Base-by-base conservation (phyloP, 2,797 vertebrate genomes). In the Syngnathus rostellatus region DNA sequence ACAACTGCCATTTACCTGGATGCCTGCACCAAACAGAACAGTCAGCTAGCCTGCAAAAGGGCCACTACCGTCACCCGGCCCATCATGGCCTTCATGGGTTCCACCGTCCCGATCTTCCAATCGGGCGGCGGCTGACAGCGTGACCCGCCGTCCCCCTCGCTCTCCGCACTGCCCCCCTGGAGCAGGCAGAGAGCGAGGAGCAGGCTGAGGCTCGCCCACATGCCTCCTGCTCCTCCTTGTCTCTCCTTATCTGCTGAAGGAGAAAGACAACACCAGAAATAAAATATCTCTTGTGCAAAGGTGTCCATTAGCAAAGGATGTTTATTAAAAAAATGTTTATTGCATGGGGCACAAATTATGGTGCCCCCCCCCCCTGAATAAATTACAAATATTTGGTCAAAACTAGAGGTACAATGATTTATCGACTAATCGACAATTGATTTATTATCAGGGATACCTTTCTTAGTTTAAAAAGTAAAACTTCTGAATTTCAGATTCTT, bases 41-140 rank as follows among this genome's bases (percentile, higher is more conserved):
- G 86, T 95, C 96, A 98, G 91, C 93, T 98, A 66, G 96, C 95
- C 74, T 96, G 92, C 2, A 98, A 86, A 39, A 95, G 94, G 11
- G 93, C 94, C 62, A 99, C 92, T 68, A 98, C 94, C 0, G 92
- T 94, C 83, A 99, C 95, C 0, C 19, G 80, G 1, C 95, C 94
- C 60, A 76, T 74, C 0, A 92, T 83, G 48, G 74, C 86, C 74
- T 86, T 88, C 95, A 98, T 97, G 0, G 95, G 96, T 50, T 91
- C 85, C 72, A 81, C 74, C 46, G 90, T 89, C 55, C 90, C 88
- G 6, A 96, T 90, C 5, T 0, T 90, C 97, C 97, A 99, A 60
- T 75, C 40, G 0, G 93, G 89, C 1, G 96, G 78, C 3, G 64
- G 81, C 73, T 90, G 86, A 85, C 97, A 99, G 43, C 65, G 82